Conservation (phyloP, 2,113 vertebrate genomes). For the Malurus melanocephalus region DNA sequence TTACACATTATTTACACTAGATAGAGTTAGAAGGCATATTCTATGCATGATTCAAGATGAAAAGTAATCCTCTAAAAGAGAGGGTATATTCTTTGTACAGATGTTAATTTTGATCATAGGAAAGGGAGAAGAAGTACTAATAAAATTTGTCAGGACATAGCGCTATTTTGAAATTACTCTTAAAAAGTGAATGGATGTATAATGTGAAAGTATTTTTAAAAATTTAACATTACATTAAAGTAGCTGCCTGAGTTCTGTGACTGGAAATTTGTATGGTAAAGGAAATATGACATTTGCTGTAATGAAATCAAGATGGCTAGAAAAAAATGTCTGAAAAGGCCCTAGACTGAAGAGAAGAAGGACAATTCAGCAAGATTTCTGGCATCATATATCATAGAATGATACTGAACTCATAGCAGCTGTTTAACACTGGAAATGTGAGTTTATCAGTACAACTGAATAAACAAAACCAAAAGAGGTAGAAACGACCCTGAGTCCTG, state of each 20-base stretch:
- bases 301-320: slow-evolving; percentile 30
- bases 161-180: slow-evolving; percentile 47
- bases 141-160: slow-evolving; percentile 34
- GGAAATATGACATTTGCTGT: slow-evolving; percentile 44
- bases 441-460: neutral
- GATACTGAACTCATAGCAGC: neutral
- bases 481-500: neutral
- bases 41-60: slow-evolving; percentile 56
- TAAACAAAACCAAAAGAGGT: neutral
- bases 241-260: slow-evolving; percentile 30
- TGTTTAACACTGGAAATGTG: neutral
- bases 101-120: slow-evolving; percentile 64
- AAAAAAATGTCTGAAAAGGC: slow-evolving; percentile 1
- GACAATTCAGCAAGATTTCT: slow-evolving; percentile 4
- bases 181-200: slow-evolving; percentile 31
- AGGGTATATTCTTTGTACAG: slow-evolving; percentile 55
- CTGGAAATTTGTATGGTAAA: slow-evolving; percentile 33
- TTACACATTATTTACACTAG: slow-evolving; percentile 75
- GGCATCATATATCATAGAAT: neutral
- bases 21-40: slow-evolving; percentile 71
- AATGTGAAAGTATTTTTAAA: slow-evolving; percentile 43
- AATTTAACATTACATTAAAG: slow-evolving; percentile 47
- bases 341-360: neutral
- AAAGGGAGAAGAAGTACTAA: slow-evolving; percentile 5
- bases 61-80: slow-evolving; percentile 59